Percentiles rank a stretch among this genome's conserved stretches.
Evolutionary conservation across 35 echinoderm and acorn worm genomes (phyloP).

Genomic region (Heliocidaris erythrogramma): DNA sequence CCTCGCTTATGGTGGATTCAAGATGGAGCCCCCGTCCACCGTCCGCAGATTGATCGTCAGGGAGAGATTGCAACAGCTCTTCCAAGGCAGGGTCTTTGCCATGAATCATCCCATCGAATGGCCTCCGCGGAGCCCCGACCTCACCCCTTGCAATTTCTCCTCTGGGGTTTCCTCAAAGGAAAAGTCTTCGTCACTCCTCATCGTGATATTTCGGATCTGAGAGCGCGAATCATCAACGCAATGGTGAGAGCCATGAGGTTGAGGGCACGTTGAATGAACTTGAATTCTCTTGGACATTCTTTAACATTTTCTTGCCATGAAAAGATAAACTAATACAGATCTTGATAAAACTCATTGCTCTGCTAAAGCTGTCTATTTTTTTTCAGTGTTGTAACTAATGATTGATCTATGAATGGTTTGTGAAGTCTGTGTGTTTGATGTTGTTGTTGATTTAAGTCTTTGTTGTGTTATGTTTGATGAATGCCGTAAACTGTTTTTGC

Average conservation of each 20-base stretch:
- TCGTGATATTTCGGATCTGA: neutral
- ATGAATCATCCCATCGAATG: conserved; percentile 32
- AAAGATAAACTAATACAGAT: neutral
- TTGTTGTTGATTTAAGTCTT: too few relatives aligned
- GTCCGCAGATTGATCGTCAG: too few relatives aligned
- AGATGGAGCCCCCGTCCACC: conserved; percentile 49
- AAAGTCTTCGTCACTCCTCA: neutral
- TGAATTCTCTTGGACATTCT: neutral
- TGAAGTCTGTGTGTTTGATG: too few relatives aligned
- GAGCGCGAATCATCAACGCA: neutral
- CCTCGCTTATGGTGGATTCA: conserved; percentile 37
- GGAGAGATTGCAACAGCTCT: too few relatives aligned
- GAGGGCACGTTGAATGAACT: neutral
- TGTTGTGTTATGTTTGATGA: too few relatives aligned
- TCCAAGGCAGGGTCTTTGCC: conserved; percentile 15
- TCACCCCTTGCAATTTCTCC: conserved; percentile 28
- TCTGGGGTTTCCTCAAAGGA: neutral
- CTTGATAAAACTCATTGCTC: neutral
- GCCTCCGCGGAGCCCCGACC: conserved; percentile 43
- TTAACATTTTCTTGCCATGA: neutral
- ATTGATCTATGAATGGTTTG: neutral
- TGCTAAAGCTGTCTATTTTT: neutral
- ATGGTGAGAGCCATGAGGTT: neutral
- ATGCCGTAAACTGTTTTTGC: too few relatives aligned
- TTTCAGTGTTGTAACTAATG: neutral